A percentile compares a stretch with the other conserved stretches of the same genome.
Conservation (phyloP, 2,797 vertebrate genomes). For the Callimico goeldii region DNA sequence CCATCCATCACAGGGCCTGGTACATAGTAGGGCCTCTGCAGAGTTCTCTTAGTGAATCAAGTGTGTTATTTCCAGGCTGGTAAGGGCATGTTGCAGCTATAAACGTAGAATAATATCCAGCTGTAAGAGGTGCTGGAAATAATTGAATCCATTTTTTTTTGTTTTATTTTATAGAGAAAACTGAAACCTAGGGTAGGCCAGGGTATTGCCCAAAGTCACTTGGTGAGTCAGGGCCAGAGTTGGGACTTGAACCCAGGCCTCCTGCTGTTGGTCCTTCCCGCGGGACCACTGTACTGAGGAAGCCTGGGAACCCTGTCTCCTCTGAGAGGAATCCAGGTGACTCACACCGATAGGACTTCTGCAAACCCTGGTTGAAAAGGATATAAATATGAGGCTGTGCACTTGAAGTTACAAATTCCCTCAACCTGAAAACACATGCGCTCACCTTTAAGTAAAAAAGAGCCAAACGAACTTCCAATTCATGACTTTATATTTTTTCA, state of each 20-base stretch:
- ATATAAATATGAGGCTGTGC: not conserved
- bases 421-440: not conserved
- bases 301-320: not conserved
- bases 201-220: not conserved
- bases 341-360: not conserved
- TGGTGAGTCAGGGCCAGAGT: not conserved
- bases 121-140: not conserved
- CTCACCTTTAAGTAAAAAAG: not conserved
- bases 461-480: not conserved
- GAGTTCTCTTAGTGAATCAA: not conserved
- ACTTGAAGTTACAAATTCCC: not conserved
- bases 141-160: not conserved
- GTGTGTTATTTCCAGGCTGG: not conserved
- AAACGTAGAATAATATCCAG: not conserved
- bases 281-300: not conserved
- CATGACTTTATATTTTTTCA: not conserved
- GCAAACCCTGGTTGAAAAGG: not conserved
- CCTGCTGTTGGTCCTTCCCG: fast-evolving
- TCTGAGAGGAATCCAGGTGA: not conserved
- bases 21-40: fast-evolving
- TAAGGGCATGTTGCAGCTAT: not conserved
- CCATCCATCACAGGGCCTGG: not conserved
- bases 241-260: not conserved
- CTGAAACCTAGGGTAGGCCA: not conserved
- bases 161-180: not conserved